phyloP scores from a whole-genome alignment of 2,113 vertebrate species.

The Erythrocercus mccallii region DNA sequence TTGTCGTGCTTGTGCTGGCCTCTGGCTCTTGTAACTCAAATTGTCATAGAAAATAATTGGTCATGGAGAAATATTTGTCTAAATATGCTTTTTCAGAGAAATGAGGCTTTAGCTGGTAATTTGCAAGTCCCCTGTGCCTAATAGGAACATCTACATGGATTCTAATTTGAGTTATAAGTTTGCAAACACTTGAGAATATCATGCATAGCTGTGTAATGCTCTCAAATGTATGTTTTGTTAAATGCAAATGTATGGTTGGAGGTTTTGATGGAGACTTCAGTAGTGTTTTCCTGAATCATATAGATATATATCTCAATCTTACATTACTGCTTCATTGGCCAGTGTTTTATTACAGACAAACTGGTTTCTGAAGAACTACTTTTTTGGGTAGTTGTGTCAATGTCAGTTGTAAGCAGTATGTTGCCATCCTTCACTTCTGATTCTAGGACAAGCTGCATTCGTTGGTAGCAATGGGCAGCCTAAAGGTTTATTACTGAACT shows the following conservation, averaged over 20 bases:
- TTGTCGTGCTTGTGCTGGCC: not conserved
- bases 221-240: not conserved
- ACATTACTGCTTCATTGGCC: not conserved
- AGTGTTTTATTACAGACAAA: not conserved
- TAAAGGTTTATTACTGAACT: not conserved
- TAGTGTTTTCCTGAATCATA: not conserved
- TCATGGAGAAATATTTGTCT: not conserved
- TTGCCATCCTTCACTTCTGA: not conserved
- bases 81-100: not conserved
- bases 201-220: not conserved
- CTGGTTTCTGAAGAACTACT: not conserved
- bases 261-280: not conserved
- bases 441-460: not conserved
- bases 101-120: not conserved
- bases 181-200: not conserved
- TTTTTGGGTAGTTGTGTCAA: fast-evolving
- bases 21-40: not conserved
- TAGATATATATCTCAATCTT: not conserved
- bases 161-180: not conserved
- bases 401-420: not conserved
- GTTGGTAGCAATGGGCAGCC: not conserved
- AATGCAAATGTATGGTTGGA: not conserved
- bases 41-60: not conserved
- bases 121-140: not conserved
- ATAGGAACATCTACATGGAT: not conserved